These are phyloP conservation scores for Rhagophthalmus giganteus DNA, from an alignment of 2,888 invertebrate genomes.

Conservation along the genomic window DNA sequence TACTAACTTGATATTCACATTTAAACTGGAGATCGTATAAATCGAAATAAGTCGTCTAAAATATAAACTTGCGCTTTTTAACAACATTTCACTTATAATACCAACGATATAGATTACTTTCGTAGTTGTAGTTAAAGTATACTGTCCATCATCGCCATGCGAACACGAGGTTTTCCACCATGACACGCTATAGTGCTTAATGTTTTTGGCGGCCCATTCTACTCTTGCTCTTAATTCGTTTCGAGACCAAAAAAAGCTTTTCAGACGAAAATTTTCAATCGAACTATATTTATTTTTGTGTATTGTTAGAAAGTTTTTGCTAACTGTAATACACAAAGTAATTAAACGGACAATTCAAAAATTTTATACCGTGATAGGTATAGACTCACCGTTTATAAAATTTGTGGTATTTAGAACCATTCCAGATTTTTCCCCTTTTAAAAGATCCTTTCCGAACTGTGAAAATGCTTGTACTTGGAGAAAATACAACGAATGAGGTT, in stretches of 20 bases:
- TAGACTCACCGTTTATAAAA: constrained; percentile 35
- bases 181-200: constrained; percentile 46
- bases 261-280: constrained; percentile 48
- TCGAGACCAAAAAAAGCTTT: constrained; percentile 48
- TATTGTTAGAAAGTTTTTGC: constrained; percentile 12
- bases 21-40: constrained; percentile 62
- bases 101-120: constrained; percentile 57
- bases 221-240: constrained; percentile 49
- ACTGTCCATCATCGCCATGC: constrained; percentile 49
- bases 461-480: constrained; percentile 78
- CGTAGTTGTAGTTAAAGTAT: constrained; percentile 59
- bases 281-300: constrained; percentile 34
- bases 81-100: neutral
- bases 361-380: neutral
- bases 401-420: constrained; percentile 72
- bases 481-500: constrained; percentile 73
- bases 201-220: constrained; percentile 45
- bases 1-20: constrained; percentile 61
- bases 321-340: constrained; percentile 12
- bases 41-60: constrained; percentile 59
- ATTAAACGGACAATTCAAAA: neutral
- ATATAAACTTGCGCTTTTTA: neutral
- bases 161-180: constrained; percentile 53
- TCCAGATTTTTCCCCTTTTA: constrained; percentile 72
- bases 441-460: constrained; percentile 67